These are phyloP conservation scores for Sceloporus tristichus DNA, from an alignment of 2,113 vertebrate genomes.

Conservation along the genomic window DNA sequence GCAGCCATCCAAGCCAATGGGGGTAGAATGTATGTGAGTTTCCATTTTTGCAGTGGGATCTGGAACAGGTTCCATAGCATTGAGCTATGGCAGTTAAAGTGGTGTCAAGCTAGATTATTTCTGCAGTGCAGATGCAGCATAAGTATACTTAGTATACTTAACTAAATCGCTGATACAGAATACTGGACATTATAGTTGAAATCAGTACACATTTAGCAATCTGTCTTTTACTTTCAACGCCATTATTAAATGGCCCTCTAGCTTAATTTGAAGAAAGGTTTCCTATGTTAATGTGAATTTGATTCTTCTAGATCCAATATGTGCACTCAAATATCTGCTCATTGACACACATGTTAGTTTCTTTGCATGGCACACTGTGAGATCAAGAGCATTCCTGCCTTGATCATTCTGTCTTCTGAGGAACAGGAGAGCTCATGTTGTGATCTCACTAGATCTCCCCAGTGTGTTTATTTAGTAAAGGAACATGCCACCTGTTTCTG, in stretches of 20 bases:
- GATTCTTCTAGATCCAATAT: not conserved
- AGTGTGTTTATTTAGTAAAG: not conserved
- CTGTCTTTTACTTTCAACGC: not conserved
- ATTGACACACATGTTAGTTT: not conserved
- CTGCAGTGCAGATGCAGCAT: no score
- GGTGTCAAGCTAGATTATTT: no score
- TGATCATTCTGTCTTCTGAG: not conserved
- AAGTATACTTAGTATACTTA: no score
- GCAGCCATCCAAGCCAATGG: no score
- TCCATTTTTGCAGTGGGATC: no score
- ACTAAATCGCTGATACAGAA: no score
- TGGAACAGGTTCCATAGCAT: no score
- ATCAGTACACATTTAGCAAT: not conserved
- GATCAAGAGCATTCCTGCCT: not conserved
- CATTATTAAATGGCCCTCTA: not conserved
- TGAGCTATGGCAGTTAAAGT: no score
- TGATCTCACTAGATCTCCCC: not conserved
- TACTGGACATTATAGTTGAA: not conserved
- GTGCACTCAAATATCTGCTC: not conserved
- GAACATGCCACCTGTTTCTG: not conserved
- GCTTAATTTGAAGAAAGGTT: not conserved
- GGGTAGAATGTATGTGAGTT: no score
- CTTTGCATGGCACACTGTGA: not conserved
- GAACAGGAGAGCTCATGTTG: not conserved
- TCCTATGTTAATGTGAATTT: not conserved